A percentile compares a stretch with the other conserved stretches of the same genome.
phyloP scores from a whole-genome alignment of 2,888 invertebrate species.

The Andrena fulva region DNA sequence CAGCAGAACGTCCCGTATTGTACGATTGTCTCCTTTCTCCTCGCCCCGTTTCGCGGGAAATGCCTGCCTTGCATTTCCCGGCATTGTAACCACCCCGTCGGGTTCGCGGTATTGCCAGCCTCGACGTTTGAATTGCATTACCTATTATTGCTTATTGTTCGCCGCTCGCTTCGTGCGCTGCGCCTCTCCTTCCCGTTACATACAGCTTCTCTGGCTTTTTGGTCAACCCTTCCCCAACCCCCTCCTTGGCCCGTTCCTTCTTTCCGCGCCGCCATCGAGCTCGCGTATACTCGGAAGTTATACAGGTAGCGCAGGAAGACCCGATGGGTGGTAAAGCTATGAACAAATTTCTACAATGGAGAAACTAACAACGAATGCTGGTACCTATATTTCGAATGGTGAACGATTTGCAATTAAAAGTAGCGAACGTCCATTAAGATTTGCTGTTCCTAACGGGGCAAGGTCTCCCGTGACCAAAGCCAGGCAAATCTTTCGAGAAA shows the following conservation, averaged over 20 bases:
- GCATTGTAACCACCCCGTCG: constrained; percentile 78
- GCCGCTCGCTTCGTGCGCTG: constrained; percentile 71
- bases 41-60: constrained; percentile 77
- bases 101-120: constrained; percentile 81
- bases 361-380: too few relatives aligned
- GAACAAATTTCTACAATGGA: too few relatives aligned
- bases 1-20: constrained; percentile 75
- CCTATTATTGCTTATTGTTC: constrained; percentile 84
- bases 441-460: too few relatives aligned
- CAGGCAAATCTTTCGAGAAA: too few relatives aligned
- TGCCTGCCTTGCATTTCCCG: constrained; percentile 82
- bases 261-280: background rate
- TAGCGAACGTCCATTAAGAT: too few relatives aligned
- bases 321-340: too few relatives aligned
- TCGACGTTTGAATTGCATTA: constrained; percentile 83
- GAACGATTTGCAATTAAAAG: too few relatives aligned
- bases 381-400: too few relatives aligned
- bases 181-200: constrained; percentile 53
- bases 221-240: constrained; percentile 38
- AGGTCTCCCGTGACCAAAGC: too few relatives aligned
- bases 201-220: constrained; percentile 31
- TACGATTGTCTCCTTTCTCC: constrained; percentile 77
- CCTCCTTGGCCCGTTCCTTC: constrained; percentile 1
- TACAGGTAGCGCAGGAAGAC: background rate
- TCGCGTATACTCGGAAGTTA: background rate